These are phyloP conservation scores for Amiota communis DNA, from an alignment of 2,888 invertebrate species.

Conservation along the genomic window DNA sequence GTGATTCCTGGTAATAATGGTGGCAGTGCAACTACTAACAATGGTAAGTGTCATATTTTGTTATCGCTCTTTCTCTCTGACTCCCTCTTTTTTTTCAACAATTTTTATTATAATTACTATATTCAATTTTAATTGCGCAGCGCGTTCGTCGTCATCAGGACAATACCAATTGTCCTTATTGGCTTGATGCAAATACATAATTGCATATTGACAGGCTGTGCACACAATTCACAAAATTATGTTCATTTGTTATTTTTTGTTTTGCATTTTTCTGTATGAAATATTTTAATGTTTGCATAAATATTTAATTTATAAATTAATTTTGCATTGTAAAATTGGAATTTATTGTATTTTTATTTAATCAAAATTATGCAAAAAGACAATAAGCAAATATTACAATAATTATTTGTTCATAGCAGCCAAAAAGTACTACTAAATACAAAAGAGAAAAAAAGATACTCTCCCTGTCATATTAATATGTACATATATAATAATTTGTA, in stretches of 20 bases:
- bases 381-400: constrained; percentile 2
- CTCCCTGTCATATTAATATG: constrained; percentile 12
- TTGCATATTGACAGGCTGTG: constrained; percentile 25
- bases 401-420: constrained; percentile 13
- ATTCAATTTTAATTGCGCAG: constrained; percentile 24
- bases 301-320: constrained; percentile 13
- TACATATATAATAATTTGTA: too few relatives aligned
- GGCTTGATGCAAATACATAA: constrained; percentile 19
- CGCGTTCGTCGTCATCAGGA: background rate
- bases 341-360: constrained; percentile 13
- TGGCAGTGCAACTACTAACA: constrained; percentile 60
- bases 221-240: background rate
- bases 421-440: constrained; percentile 5
- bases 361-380: background rate
- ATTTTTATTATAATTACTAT: constrained; percentile 2
- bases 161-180: background rate
- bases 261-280: background rate
- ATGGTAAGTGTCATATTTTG: constrained; percentile 61
- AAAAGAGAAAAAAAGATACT: background rate
- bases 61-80: background rate
- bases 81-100: background rate
- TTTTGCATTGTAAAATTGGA: background rate
- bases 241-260: background rate
- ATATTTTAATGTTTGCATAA: constrained; percentile 14
- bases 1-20: constrained; percentile 24